Evolutionary conservation across 2,888 invertebrate genomes (phyloP), one percentile per base, ranked within the genome.

Genomic region (Junonia oenone): DNA sequence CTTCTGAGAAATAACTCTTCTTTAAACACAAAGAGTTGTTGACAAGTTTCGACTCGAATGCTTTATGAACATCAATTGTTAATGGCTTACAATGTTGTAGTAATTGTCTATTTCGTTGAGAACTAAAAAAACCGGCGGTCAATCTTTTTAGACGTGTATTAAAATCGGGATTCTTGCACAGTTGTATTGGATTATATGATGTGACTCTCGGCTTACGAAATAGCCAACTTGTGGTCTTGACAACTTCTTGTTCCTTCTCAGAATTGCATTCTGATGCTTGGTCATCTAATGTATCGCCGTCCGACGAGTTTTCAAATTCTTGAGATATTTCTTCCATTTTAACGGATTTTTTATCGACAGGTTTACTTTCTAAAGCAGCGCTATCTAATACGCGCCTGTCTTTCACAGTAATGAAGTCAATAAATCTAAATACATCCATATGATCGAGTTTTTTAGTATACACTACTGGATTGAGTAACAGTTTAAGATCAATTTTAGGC

Each of bases 151-250:
- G 64, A 27, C 81, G 69, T 3, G 83, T 86, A 59, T 89, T 90
- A 50, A 89, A 90, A 64, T 90, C 89, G 0, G 89, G 89, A 68
- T 90, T 90, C 67, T 86, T 88, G 56, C 86, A 85, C 3, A 90
- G 51, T 31, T 79, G 71, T 65, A 85, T 79, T 0, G 83, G 80
- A 62, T 81, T 76, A 46, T 89, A 89, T 1, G 55, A 68, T n/a
- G 78, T 75, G 51, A 69, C 68, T 60, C 67, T 73, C 1, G 86
- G 88, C 68, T 88, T 89, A 64, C 77, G 71, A 27, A 87, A 68
- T 45, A 87, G 63, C 56, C 69, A 69, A 66, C 80, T 87, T 0
- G 78, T 68, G 19, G 62, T 31, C 63, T 78, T 79, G 1, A 88
- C 9, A 43, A 19, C 40, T 14, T 54, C 15, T 29, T 45, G 49